These are phyloP conservation scores for Eurystomus gularis DNA, from an alignment of 2,113 vertebrate genomes.

Conservation along the genomic window DNA sequence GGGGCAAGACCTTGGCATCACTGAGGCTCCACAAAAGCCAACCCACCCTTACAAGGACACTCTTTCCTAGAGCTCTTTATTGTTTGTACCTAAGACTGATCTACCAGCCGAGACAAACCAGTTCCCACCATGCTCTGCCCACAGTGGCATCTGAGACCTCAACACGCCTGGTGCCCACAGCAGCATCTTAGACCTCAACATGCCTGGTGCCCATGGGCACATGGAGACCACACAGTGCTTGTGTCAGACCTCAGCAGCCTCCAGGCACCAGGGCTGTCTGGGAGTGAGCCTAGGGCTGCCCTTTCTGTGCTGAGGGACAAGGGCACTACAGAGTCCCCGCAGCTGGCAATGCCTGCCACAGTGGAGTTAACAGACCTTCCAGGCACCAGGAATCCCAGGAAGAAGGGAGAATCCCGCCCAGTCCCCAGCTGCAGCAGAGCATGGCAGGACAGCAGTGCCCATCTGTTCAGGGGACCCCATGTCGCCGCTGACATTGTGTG, in stretches of 20 bases:
- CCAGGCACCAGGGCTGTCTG: rapidly evolving
- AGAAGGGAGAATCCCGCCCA: background rate
- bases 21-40: background rate
- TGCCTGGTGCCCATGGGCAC: rapidly evolving
- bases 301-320: background rate
- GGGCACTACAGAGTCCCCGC: rapidly evolving
- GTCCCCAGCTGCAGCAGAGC: background rate
- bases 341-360: rapidly evolving
- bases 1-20: background rate
- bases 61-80: slow-evolving; percentile 23
- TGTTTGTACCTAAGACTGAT: background rate
- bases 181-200: too few species aligned
- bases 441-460: background rate
- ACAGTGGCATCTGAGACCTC: background rate
- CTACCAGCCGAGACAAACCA: background rate
- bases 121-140: background rate
- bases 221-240: rapidly evolving
- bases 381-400: background rate
- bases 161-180: rapidly evolving
- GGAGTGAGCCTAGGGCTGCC: background rate
- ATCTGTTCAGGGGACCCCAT: background rate
- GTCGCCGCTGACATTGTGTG: rapidly evolving
- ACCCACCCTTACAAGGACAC: background rate
- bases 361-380: background rate
- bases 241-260: background rate